Base-by-base conservation (phyloP, 2,888 invertebrate species). In the Drosophila histrio region DNA sequence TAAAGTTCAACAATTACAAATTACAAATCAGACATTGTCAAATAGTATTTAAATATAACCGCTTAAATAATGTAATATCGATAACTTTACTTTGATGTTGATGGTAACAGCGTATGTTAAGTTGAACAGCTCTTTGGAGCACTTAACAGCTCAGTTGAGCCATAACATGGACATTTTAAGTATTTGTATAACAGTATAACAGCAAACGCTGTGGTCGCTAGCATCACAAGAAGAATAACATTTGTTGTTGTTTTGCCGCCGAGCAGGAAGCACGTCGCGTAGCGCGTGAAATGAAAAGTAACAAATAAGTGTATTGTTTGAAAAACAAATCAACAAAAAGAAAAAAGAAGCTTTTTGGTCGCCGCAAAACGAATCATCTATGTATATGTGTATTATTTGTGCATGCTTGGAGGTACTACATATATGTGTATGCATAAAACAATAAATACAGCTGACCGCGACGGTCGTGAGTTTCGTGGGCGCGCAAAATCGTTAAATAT, bases 1-100 rank as follows among this genome's bases (percentile, higher is more conserved):
- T 82, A 82, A 82, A 82, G 82, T 82, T 88, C 81, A 82, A 82
- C 81, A 84, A 88, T 88, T 84, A 59, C 32, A 81, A 86, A 68
- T 64, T 71, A 66, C n/a, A n/a, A n/a, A n/a, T n/a, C n/a, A n/a
- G n/a, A n/a, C n/a, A n/a, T 24, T 17, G 34, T 11, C 28, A 36
- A 46, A 17, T 26, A 7, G 13, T 13, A 11, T 39, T 30, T 22
- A 2, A 41, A 15, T 11, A 15, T 11, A 52, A 28, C 52, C 1
- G 13, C 21, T 41, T 11, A 8, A 11, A 22, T 53, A 19, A 11
- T 7, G 3, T 2, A 4, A 3, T 44, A 46, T 56, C 46, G 56
- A 46, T 56, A 56, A 2, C 21, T 11, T 24, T n/a, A n/a, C n/a
- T n/a, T n/a, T n/a, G n/a, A n/a, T n/a, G n/a, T n/a, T 13, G 17